These are phyloP conservation scores for Megalops cyprinoides DNA, from an alignment of 2,797 vertebrate species.

Conservation along the genomic window DNA sequence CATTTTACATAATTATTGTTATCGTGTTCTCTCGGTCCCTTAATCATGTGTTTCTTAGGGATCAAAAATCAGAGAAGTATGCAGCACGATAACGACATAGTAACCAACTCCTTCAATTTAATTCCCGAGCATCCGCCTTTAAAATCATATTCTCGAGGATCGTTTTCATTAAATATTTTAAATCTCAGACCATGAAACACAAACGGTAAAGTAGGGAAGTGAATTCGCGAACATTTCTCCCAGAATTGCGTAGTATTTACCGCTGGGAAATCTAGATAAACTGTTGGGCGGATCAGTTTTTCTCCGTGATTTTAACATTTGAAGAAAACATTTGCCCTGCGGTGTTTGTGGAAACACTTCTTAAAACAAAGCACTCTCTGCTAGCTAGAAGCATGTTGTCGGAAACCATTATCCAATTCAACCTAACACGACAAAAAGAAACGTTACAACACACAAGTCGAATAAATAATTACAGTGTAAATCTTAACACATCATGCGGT, in stretches of 20 bases:
- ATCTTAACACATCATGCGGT: not conserved
- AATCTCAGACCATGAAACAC: not conserved
- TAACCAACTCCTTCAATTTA: not conserved
- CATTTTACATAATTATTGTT: not conserved
- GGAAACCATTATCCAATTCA: not conserved
- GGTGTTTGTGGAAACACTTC: no score
- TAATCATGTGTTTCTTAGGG: not conserved
- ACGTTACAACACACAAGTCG: no score
- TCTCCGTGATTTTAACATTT: not conserved
- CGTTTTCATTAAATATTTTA: not conserved
- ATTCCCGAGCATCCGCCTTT: not conserved
- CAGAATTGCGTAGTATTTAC: not conserved
- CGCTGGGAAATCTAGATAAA: not conserved
- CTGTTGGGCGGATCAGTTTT: not conserved
- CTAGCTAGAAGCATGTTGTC: not conserved
- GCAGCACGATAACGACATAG: not conserved
- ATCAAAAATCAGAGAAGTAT: slow-evolving; percentile 1
- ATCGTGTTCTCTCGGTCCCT: not conserved
- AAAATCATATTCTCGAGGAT: not conserved
- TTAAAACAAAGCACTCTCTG: not conserved
- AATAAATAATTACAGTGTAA: not conserved
- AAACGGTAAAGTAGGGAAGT: not conserved
- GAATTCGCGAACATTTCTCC: not conserved
- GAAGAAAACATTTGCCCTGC: slow-evolving; percentile 3
- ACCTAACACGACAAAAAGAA: not conserved